These are phyloP conservation scores for Lasioglossum baleicum DNA, from an alignment of 1,140 invertebrate species.

Conservation along the genomic window DNA sequence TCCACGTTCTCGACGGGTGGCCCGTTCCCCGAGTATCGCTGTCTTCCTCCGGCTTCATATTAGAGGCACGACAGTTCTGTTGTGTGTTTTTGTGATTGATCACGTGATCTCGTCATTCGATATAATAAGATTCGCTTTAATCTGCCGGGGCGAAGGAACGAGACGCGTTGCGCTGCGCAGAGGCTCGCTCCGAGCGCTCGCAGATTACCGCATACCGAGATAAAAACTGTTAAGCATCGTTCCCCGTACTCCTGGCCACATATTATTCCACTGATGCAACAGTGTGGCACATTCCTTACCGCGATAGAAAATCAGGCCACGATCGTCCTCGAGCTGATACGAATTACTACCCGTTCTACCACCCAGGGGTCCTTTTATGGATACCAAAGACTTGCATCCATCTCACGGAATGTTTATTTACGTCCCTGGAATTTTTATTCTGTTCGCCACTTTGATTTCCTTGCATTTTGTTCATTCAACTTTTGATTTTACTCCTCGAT, in stretches of 20 bases:
- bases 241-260: neutral
- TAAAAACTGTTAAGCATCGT: constrained; percentile 37
- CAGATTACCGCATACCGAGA: constrained; percentile 46
- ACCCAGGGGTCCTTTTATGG: too few relatives aligned
- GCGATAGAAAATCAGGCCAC: neutral
- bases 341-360: too few relatives aligned
- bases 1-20: constrained; percentile 78
- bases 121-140: constrained; percentile 79
- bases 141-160: constrained; percentile 60
- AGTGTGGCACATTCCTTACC: neutral
- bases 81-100: constrained; percentile 80
- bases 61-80: constrained; percentile 75
- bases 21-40: constrained; percentile 68
- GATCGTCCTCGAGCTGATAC: neutral
- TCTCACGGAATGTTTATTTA: too few relatives aligned
- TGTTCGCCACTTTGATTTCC: too few relatives aligned
- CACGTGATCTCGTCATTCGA: constrained; percentile 74
- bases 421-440: too few relatives aligned
- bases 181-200: neutral
- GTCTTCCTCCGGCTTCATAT: constrained; percentile 67
- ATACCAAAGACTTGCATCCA: too few relatives aligned
- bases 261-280: constrained; percentile 28
- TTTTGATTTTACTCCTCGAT: too few relatives aligned
- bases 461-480: too few relatives aligned
- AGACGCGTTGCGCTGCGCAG: neutral